phyloP scores from a whole-genome alignment of 2,113 vertebrate genomes.

The Agelaius tricolor region DNA sequence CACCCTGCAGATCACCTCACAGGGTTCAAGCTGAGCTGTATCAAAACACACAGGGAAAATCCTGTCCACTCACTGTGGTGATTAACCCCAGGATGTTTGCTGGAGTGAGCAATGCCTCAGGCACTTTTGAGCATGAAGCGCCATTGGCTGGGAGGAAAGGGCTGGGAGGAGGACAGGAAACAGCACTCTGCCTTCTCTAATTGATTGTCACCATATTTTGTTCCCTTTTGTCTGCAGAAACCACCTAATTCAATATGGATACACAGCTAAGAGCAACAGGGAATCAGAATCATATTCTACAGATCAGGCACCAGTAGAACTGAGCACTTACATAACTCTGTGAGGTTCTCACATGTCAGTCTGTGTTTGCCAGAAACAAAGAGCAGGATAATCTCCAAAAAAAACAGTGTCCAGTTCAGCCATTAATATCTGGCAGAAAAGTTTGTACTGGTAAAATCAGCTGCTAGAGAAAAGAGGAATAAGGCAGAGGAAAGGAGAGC shows the following conservation, averaged over 20 bases:
- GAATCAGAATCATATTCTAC: background rate
- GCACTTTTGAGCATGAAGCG: background rate
- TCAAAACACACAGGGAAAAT: background rate
- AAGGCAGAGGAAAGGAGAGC: background rate
- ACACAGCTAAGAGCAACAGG: background rate
- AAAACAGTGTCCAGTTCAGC: background rate
- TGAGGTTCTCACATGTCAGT: background rate
- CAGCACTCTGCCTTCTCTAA: background rate
- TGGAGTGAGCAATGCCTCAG: background rate
- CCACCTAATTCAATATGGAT: background rate
- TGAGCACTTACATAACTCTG: background rate
- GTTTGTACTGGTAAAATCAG: background rate
- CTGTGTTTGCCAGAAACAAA: background rate
- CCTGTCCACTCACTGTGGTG: background rate
- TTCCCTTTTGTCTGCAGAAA: background rate
- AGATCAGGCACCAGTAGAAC: background rate
- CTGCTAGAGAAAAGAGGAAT: background rate
- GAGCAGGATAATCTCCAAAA: background rate
- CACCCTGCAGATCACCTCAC: background rate
- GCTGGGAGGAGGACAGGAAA: background rate
- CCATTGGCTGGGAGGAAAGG: background rate
- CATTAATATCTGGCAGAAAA: slow-evolving; percentile 18
- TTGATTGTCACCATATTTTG: background rate
- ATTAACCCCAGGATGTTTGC: background rate
- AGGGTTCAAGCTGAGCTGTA: background rate